Evolutionary conservation across 2,113 vertebrate species (phyloP), one percentile per base, ranked within the genome.

Genomic region (Calyptommatus sinebrachiatus): DNA sequence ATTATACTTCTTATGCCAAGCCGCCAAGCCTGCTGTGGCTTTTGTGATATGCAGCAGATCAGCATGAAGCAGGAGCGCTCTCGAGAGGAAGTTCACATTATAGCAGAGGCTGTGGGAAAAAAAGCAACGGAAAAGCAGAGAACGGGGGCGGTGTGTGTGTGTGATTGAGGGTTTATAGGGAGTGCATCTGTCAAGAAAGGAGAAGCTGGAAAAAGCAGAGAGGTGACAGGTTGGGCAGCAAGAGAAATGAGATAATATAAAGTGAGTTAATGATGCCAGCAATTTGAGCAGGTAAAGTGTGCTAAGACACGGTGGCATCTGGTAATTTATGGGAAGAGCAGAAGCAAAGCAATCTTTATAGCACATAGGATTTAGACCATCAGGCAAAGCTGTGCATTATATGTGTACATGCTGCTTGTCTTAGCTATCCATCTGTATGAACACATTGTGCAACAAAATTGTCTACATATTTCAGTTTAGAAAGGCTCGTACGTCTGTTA

Each of bases 41-140:
- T 46, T 12, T 0, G 0, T 41, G 12, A 45, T 0, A 0, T n/a
- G 8, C 57, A 2, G 2, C 18, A 20, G 78, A 78, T 67, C 79
- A 14, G 60, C 90, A 62, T 79, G 80, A 86, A 94, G 80, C 93
- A 80, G 88, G 92, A 95, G 94, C 77, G 86, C 92, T 70, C 89
- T 91, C 94, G 88, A 89, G 92, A 93, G 95, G 92, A 73, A 26
- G 11, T 84, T 62, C 26, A 50, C 28, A 63, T 80, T 72, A 90
- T 67, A 87, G 92, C 93, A 92, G 31, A 41, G 66, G 74, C 75
- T 62, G 31, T 60, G 76, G n/a, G n/a, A 66, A 0, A 67, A 75
- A 66, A 70, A 76, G 76, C 0, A 16, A 16, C 53, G 18, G 45
- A 35, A 24, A 69, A 60, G 35, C 16, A 18, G 66, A 16, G 28